Evolutionary conservation across 2,888 invertebrate genomes (phyloP), one percentile per base, ranked within the genome.

Genomic region (Drosophila affinis): DNA sequence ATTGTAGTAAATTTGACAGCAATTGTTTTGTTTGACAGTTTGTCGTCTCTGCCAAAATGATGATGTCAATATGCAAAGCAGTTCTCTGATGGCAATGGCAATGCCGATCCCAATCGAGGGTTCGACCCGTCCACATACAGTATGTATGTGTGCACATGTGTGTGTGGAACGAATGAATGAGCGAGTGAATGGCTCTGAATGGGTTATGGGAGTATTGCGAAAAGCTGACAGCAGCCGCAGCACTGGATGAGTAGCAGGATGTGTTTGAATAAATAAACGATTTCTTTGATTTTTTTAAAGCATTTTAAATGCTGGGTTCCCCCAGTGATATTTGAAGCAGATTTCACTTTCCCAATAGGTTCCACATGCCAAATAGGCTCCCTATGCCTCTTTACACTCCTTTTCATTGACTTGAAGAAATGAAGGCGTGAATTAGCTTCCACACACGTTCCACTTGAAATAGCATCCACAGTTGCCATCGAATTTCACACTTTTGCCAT

Each of bases 1-100:
- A 75, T 84, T 84, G 87, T 87, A 73, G 78, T 80, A 85, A 86
- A 86, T 87, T 86, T 86, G 85, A 86, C 85, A 87, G 87, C 85
- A 85, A 86, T 86, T 86, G 87, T 87, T 86, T 83, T 83, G 87
- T 84, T 84, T 84, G 83, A 84, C 83, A 84, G 86, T 86, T 86
- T 84, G 81, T 86, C 87, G 86, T 86, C 79, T 79, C 74, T 62
- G 68, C 71, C 57, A 82, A 81, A 80, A 84, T 84, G 82, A 85
- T 85, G 87, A 82, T 86, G 87, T 85, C 85, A 86, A 86, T 86
- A 86, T 86, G 86, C 83, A 84, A 84, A 84, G 58, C 86, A 83
- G 86, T 67, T 62, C 47, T 32, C 49, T 32, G 46, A 29, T 32
- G 21, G 52, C n/a, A 59, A 32, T 59, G 29, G 54, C 64, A 51